Conservation (phyloP, 2,797 vertebrate species). For the Helicolenus hilgendorfi region DNA sequence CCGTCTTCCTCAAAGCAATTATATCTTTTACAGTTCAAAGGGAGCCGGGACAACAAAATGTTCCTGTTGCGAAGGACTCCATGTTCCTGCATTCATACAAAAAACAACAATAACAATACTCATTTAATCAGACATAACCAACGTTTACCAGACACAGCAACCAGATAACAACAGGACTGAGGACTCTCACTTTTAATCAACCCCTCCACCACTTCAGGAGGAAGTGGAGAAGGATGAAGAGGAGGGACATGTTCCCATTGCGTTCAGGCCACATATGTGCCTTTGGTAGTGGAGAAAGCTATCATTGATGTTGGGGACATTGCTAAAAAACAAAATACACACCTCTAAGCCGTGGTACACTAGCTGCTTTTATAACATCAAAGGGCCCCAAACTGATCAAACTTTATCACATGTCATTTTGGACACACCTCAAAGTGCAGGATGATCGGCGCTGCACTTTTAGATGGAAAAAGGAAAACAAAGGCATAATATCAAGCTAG, state of each 20-base stretch:
- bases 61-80: neutral
- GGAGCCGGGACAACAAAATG: neutral
- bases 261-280: neutral
- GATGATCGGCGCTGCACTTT: neutral
- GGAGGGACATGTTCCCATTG: neutral
- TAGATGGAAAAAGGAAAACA: neutral
- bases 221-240: neutral
- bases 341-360: neutral
- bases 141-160: neutral
- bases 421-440: slow-evolving; percentile 4
- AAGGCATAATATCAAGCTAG: neutral
- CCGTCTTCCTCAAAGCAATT: neutral
- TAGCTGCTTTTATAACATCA: slow-evolving; percentile 44
- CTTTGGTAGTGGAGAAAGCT: neutral
- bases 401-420: slow-evolving; percentile 28
- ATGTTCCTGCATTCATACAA: neutral
- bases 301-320: neutral
- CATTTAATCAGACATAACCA: neutral
- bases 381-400: slow-evolving; percentile 30
- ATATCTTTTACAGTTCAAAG: neutral
- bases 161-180: neutral
- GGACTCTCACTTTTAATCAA: neutral
- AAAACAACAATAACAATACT: neutral
- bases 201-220: neutral
- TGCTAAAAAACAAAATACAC: neutral